These are phyloP conservation scores for Drosophila acutilabella DNA, from an alignment of 2,888 invertebrate species.

Conservation along the genomic window DNA sequence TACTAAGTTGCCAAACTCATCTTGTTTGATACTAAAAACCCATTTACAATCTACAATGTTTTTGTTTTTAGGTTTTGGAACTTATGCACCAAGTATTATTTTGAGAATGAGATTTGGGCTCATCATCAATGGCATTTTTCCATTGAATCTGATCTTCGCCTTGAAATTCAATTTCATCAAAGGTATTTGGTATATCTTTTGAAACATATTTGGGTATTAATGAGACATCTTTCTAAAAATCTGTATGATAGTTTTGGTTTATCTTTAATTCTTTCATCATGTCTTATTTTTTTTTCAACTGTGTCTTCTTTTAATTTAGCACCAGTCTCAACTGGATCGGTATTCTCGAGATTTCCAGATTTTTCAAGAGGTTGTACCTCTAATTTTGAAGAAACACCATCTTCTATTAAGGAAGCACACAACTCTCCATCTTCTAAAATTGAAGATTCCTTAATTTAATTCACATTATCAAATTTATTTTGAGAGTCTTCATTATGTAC, in stretches of 20 bases:
- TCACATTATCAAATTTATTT: too few relatives aligned
- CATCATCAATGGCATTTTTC: constrained; percentile 10
- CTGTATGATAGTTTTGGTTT: constrained; percentile 24
- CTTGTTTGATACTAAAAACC: constrained; percentile 20
- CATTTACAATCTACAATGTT: constrained; percentile 17
- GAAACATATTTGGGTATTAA: constrained; percentile 25
- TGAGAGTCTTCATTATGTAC: too few relatives aligned
- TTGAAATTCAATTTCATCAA: constrained; percentile 10
- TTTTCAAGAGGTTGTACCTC: constrained; percentile 6
- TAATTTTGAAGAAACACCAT: not conserved
- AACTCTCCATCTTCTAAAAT: constrained; percentile 16
- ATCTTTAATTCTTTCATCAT: constrained; percentile 5
- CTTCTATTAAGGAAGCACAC: constrained; percentile 10
- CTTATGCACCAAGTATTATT: constrained; percentile 22
- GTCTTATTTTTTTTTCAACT: not conserved
- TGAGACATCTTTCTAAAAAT: constrained; percentile 31
- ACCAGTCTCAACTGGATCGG: constrained; percentile 26
- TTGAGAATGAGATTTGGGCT: constrained; percentile 6
- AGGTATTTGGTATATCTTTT: constrained; percentile 11
- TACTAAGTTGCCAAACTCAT: constrained; percentile 16
- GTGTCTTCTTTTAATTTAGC: constrained; percentile 17
- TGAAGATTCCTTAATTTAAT: constrained; percentile 13
- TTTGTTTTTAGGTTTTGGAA: constrained; percentile 30
- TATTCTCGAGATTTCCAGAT: constrained; percentile 12
- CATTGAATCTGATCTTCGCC: not conserved